Percentiles rank a stretch among this genome's conserved stretches.
These are phyloP conservation scores for Prietella phreatophila DNA, from an alignment of 2,113 vertebrate genomes.

Conservation along the genomic window DNA sequence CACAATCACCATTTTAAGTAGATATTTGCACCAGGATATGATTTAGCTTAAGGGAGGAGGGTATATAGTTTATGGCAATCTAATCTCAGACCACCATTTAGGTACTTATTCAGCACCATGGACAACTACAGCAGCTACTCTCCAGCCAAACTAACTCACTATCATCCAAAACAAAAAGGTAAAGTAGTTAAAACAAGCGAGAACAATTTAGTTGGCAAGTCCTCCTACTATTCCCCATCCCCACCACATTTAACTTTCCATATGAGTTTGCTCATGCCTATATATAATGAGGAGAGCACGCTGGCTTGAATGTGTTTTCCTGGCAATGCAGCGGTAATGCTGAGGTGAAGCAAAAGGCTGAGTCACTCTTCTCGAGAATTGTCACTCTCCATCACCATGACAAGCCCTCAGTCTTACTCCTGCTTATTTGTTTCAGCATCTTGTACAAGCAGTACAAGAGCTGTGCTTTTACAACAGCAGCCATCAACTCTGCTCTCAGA, in stretches of 20 bases:
- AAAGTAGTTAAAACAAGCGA: neutral
- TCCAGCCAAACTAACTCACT: conserved; percentile 16
- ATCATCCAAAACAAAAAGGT: neutral
- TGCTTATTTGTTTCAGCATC: conserved; percentile 19
- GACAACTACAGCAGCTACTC: conserved; percentile 58
- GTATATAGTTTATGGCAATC: conserved; percentile 10
- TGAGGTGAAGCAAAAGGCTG: conserved; percentile 60
- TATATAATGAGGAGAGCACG: neutral
- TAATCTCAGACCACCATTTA: conserved; percentile 14
- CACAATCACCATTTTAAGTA: conserved; percentile 3
- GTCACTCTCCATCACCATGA: conserved; percentile 67
- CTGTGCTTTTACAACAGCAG: conserved; percentile 16
- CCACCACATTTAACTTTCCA: neutral
- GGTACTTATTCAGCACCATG: conserved; percentile 62
- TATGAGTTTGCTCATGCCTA: neutral
- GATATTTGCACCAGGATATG: neutral
- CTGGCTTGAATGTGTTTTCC: neutral
- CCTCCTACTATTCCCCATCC: neutral
- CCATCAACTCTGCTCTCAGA: neutral
- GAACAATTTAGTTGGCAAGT: neutral
- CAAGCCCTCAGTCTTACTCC: conserved; percentile 39
- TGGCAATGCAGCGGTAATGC: conserved; percentile 2
- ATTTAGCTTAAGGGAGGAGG: neutral
- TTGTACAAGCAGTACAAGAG: conserved; percentile 13
- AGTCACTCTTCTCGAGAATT: conserved; percentile 68